phyloP scores from a whole-genome alignment of 2,797 vertebrate genomes.

The Pseudochirops corinnae region DNA sequence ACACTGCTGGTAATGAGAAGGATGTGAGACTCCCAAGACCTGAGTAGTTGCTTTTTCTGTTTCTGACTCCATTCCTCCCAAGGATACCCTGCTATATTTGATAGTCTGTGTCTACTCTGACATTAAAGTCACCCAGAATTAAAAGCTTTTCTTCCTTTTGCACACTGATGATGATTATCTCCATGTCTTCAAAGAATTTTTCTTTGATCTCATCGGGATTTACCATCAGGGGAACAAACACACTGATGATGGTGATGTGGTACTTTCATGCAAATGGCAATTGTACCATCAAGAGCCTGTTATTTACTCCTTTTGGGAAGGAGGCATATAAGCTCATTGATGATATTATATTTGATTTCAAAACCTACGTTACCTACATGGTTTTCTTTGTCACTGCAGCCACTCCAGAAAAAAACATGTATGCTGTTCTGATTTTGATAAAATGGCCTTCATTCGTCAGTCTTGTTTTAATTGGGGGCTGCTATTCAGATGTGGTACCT shows the following conservation, averaged over 20 bases:
- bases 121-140: no score
- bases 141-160: no score
- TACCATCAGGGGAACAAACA: background rate
- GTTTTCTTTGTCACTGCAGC: no score
- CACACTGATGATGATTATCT: background rate
- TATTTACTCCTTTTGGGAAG: background rate
- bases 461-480: background rate
- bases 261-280: background rate
- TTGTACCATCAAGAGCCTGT: background rate
- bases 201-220: background rate
- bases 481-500: background rate
- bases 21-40: background rate
- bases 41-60: background rate
- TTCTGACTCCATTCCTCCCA: background rate
- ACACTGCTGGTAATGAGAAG: background rate
- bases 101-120: background rate
- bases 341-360: no score
- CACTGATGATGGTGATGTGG: background rate
- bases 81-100: no score
- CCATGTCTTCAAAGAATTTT: background rate
- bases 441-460: background rate
- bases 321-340: no score
- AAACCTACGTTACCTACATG: no score
- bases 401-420: background rate
- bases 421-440: no score